These are phyloP conservation scores for Chloroclysta siterata DNA, from an alignment of 2,888 invertebrate genomes.

Conservation along the genomic window DNA sequence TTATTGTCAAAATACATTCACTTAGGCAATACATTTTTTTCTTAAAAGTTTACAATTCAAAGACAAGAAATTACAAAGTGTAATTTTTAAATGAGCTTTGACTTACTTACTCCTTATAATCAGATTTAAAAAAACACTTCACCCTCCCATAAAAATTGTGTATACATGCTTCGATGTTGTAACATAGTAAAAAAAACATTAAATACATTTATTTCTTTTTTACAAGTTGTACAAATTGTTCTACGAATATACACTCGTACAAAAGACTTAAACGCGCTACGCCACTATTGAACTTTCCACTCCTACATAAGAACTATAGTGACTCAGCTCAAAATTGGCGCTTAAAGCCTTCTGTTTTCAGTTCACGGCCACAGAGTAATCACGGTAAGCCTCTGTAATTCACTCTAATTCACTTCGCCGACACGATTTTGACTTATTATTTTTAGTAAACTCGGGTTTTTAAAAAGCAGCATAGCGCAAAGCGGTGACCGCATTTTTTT, in stretches of 20 bases:
- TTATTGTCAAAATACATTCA: too few species aligned
- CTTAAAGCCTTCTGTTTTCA: slow-evolving; percentile 12
- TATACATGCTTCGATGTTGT: too few species aligned
- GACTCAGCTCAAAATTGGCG: slow-evolving; percentile 19
- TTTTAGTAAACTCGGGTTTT: slow-evolving; percentile 25
- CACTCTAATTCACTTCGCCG: slow-evolving; percentile 37
- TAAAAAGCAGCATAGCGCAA: not conserved
- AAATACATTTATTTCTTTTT: too few species aligned
- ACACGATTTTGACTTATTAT: slow-evolving; percentile 54
- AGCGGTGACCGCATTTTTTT: not conserved
- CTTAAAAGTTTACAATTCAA: too few species aligned
- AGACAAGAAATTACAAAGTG: too few species aligned
- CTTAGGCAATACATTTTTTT: too few species aligned
- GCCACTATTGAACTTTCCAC: slow-evolving; percentile 6
- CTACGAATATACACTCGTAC: slow-evolving; percentile 3
- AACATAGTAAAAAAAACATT: too few species aligned
- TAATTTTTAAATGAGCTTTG: too few species aligned
- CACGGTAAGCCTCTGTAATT: slow-evolving; percentile 45
- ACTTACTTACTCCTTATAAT: too few species aligned
- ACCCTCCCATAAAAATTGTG: too few species aligned
- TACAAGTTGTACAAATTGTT: too few species aligned
- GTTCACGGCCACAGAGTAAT: slow-evolving; percentile 24
- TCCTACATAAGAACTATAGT: not conserved
- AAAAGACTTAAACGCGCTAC: slow-evolving; percentile 31
- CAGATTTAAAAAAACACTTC: too few species aligned